Conservation (phyloP, 2,797 vertebrate genomes). For the Myiothlypis coronata region DNA sequence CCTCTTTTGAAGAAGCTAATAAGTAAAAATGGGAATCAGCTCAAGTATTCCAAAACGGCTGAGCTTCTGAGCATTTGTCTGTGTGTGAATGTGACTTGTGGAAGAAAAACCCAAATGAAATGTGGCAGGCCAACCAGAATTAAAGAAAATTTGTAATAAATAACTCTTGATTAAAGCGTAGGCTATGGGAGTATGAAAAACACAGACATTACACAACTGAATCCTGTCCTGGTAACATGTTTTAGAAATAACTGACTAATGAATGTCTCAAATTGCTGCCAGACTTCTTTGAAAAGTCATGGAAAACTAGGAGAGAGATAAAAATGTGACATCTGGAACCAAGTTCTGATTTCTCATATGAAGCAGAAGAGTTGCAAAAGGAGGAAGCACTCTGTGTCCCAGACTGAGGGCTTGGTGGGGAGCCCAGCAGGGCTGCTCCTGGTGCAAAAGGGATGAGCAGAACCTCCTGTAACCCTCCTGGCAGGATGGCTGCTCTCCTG, state of each 20-base stretch:
- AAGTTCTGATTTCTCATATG: not conserved
- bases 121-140: not conserved
- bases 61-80: not conserved
- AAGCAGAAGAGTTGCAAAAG: not conserved
- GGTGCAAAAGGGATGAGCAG: rapidly evolving
- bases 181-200: conserved; percentile 18
- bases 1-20: conserved; percentile 6
- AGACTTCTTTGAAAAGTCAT: conserved; percentile 47
- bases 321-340: conserved; percentile 52
- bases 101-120: conserved; percentile 11
- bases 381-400: rapidly evolving
- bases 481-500: rapidly evolving
- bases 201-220: conserved; percentile 47
- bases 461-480: not conserved
- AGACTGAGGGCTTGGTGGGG: not conserved
- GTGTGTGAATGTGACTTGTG: not conserved
- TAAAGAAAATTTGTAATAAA: conserved; percentile 22
- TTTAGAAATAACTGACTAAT: conserved; percentile 50
- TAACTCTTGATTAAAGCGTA: conserved; percentile 39
- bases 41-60: not conserved
- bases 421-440: rapidly evolving
- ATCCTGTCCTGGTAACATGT: conserved; percentile 15
- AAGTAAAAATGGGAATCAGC: not conserved
- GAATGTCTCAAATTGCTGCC: conserved; percentile 53
- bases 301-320: conserved; percentile 39